Evolutionary conservation across 2,797 vertebrate genomes (phyloP).

Genomic region (Gymnoscopelus microlampas): DNA sequence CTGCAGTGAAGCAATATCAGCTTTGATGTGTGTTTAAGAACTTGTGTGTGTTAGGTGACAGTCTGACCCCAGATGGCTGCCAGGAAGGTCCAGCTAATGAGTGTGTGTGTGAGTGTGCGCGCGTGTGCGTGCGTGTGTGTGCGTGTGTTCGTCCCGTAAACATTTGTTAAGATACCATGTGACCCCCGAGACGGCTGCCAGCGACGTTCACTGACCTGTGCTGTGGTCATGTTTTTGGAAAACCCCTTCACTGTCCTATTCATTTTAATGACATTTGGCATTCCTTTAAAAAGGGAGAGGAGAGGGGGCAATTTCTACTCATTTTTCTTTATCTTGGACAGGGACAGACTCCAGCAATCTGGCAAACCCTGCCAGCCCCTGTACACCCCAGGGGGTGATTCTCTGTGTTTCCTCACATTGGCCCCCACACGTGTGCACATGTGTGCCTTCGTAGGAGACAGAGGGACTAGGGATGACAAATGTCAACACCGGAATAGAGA

Average conservation of each 20-base stretch:
- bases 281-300: constrained; percentile 41
- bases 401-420: constrained; percentile 53
- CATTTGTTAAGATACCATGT: not conserved
- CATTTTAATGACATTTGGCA: constrained; percentile 70
- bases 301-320: constrained; percentile 41
- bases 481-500: constrained; percentile 2
- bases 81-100: constrained; percentile 34
- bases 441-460: constrained; percentile 7
- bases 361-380: constrained; percentile 56
- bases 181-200: constrained; percentile 10
- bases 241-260: constrained; percentile 58
- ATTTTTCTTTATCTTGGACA: constrained; percentile 68
- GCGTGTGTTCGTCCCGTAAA: no score
- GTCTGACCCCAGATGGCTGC: constrained; percentile 49
- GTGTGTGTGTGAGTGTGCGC: no score
- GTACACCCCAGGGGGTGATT: constrained; percentile 63
- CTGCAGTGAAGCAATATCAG: constrained; percentile 25
- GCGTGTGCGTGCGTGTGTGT: no score
- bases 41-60: constrained; percentile 37
- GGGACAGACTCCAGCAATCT: constrained; percentile 71
- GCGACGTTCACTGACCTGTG: constrained; percentile 34
- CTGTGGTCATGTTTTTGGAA: constrained; percentile 55
- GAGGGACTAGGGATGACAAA: not conserved
- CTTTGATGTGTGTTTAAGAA: constrained; percentile 7
- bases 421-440: constrained; percentile 36